Conservation (phyloP, 2,113 vertebrate species). For the Pithys albifrons region DNA sequence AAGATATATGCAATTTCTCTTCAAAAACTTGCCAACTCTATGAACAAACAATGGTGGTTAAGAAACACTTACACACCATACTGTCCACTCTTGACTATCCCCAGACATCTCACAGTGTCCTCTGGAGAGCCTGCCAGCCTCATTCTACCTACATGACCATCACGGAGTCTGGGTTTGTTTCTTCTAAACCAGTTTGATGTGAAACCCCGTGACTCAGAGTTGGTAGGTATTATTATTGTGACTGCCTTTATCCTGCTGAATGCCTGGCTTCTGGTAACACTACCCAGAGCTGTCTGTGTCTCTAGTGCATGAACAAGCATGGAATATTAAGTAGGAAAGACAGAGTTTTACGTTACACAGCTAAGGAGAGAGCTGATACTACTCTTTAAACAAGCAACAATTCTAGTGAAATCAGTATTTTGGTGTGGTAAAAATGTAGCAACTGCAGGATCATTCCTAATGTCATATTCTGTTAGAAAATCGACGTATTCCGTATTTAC, state of each 20-base stretch:
- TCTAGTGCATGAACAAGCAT: not conserved
- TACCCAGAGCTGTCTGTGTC: not conserved
- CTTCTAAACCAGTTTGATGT: not conserved
- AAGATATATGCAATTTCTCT: not conserved
- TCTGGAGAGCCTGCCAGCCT: not conserved
- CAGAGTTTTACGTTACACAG: not conserved
- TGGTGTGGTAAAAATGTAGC: not conserved
- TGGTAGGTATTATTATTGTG: not conserved
- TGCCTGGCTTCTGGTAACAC: not conserved
- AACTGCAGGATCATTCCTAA: not conserved
- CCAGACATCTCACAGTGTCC: fast-evolving
- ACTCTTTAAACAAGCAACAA: not conserved
- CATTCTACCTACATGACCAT: too few relatives aligned
- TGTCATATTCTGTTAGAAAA: not conserved
- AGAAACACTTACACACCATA: not conserved
- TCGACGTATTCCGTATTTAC: not conserved
- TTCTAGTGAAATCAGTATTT: not conserved
- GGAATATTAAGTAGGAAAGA: not conserved
- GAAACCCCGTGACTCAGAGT: fast-evolving
- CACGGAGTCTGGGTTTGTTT: fast-evolving
- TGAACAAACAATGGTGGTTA: not conserved
- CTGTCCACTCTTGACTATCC: not conserved
- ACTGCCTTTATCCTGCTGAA: not conserved
- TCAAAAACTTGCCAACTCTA: not conserved
- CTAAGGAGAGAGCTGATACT: not conserved